These are phyloP conservation scores for Alsophila aescularia DNA, from an alignment of 2,888 invertebrate species.

Conservation along the genomic window DNA sequence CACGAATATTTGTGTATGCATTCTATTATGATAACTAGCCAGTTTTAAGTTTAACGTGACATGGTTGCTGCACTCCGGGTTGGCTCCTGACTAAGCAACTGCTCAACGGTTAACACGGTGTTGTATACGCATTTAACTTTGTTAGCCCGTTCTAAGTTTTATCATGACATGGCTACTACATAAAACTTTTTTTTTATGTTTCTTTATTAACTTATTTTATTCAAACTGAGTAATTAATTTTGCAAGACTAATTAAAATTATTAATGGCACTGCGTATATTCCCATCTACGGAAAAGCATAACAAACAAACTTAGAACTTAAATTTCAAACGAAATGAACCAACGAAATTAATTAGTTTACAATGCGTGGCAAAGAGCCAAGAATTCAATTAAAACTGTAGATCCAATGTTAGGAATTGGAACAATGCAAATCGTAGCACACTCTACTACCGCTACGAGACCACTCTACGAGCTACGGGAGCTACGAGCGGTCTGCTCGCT, in stretches of 20 bases:
- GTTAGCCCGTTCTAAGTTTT: too few relatives aligned
- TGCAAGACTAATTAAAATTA: conserved; percentile 9
- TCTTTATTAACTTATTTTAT: neutral
- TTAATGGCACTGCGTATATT: conserved; percentile 10
- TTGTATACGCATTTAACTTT: too few relatives aligned
- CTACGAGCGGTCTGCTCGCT: neutral
- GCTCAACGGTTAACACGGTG: too few relatives aligned
- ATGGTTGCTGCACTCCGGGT: too few relatives aligned
- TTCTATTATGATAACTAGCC: too few relatives aligned
- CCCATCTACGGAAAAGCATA: neutral
- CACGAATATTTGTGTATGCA: too few relatives aligned
- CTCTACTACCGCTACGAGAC: neutral
- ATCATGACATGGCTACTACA: too few relatives aligned
- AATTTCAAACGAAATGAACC: conserved; percentile 1
- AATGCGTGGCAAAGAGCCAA: conserved; percentile 23
- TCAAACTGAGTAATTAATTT: neutral
- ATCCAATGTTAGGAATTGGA: conserved; percentile 27
- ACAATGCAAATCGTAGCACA: conserved; percentile 25
- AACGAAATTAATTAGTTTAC: conserved; percentile 11
- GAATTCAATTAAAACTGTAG: conserved; percentile 29
- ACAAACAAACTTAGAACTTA: neutral
- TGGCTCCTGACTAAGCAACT: too few relatives aligned
- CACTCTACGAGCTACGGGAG: conserved; percentile 20
- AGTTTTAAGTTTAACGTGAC: too few relatives aligned
- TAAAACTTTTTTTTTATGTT: too few relatives aligned